Evolutionary conservation across 2,113 vertebrate genomes (phyloP), one percentile per base, ranked within the genome.

Genomic region (Piliocolobus tephrosceles): DNA sequence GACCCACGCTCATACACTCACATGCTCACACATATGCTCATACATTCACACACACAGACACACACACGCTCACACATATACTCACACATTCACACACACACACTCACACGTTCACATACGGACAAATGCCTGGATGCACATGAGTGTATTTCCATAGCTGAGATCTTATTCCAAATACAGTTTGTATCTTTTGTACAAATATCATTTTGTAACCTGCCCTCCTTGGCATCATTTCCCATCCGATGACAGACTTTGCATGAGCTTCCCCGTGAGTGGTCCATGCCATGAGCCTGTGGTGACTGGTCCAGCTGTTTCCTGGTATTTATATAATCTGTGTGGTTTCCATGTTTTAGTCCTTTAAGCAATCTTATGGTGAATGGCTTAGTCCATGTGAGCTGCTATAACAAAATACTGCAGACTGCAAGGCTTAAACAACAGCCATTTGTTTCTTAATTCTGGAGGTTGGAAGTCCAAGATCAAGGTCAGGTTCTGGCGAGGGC

Each of bases 31-130:
- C 47, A 50, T 14, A 13, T 13, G 14, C 13, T 50, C 47, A 14
- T 12, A 40, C 40, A 40, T 40, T 40, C 40, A 13, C 47, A 50
- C 47, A 50, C 47, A 47, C 47, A 47, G 10, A 47, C 45, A 47
- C 45, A 2, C 47, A 50, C 3, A 50, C 47, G 13, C 47, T 14
- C 57, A 57, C 57, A 57, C 5, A 50, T 14, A 13, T 13, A 13
- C 13, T 50, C 47, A 14, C 47, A 40, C 40, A 40, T 40, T 40
- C 40, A 13, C 47, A 50, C 47, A 50, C 5, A 17, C 32, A 17
- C 14, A 10, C 7, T 18, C 68, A n/a, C 35, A n/a, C 0, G 1
- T 27, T 35, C 43, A 32, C 14, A 30, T 27, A 38, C 0, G 3
- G 32, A 10, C 38, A 9, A 6, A 40, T 25, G 13, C 50, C 22